A percentile compares a stretch with the other conserved stretches of the same genome.
phyloP scores from a whole-genome alignment of 1,140 invertebrate species.

The Hypsibius dujardini region DNA sequence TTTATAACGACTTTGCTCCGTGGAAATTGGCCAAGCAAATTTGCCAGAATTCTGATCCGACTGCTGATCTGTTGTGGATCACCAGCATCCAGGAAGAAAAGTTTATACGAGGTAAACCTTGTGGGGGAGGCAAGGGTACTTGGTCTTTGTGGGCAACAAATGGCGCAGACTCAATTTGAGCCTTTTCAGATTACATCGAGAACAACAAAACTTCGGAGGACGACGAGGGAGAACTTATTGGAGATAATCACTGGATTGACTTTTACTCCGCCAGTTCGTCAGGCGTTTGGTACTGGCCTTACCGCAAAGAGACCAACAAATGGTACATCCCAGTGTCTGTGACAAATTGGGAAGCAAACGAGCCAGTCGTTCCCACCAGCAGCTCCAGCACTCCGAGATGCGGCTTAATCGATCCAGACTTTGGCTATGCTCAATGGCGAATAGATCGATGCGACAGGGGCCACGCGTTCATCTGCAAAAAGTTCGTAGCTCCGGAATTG shows the following conservation, averaged over 20 bases:
- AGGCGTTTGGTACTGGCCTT: neutral
- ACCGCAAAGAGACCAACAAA: neutral
- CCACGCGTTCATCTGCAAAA: neutral
- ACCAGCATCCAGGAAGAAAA: neutral
- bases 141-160: neutral
- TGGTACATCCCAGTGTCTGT: neutral
- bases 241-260: conserved; percentile 4
- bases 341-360: neutral
- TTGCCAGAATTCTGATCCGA: conserved; percentile 4
- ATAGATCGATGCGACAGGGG: neutral
- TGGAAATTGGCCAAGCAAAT: neutral
- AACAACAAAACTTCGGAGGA: too few species aligned
- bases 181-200: neutral
- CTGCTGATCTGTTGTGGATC: neutral
- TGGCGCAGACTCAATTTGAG: neutral
- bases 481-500: neutral
- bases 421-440: neutral
- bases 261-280: neutral
- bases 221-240: neutral
- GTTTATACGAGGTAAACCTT: neutral
- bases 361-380: neutral
- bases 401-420: neutral
- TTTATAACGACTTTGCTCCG: neutral
- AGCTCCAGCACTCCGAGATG: neutral
- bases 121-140: too few species aligned